Evolutionary conservation across 2,888 invertebrate species (phyloP).

Genomic region (Stenodema calcarata): DNA sequence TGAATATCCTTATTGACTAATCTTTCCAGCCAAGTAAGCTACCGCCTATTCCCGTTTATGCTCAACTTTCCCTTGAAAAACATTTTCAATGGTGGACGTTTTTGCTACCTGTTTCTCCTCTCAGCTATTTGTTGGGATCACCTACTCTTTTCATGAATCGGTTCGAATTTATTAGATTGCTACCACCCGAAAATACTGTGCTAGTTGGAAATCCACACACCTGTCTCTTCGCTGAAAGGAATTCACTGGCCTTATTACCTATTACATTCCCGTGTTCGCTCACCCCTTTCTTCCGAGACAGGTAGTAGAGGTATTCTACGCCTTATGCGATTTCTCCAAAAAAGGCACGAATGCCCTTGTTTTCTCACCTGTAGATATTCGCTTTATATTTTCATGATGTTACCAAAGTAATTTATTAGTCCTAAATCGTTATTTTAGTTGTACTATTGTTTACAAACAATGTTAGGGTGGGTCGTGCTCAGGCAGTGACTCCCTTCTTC

Average conservation of each 20-base stretch:
- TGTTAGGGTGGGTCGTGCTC: conserved; percentile 43
- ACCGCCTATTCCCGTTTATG: neutral
- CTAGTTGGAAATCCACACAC: neutral
- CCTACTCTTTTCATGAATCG: neutral
- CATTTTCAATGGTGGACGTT: conserved; percentile 20
- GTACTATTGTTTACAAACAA: conserved; percentile 43
- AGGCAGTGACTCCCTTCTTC: neutral
- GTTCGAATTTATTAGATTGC: neutral
- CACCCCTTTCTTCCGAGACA: neutral
- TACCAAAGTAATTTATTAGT: neutral
- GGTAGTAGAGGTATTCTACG: neutral
- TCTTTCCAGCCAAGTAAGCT: neutral
- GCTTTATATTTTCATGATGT: neutral
- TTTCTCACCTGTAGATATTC: neutral
- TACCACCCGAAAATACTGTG: neutral
- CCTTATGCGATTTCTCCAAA: neutral
- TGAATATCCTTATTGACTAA: neutral
- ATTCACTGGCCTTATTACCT: neutral
- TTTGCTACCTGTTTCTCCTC: neutral
- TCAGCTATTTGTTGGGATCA: neutral
- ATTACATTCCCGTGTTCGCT: neutral
- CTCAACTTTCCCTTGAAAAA: neutral
- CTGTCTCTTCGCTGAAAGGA: neutral
- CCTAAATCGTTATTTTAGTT: neutral
- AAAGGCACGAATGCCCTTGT: neutral